A percentile compares a stretch with the other conserved stretches of the same genome.
Conservation (phyloP, 2,888 invertebrate species). For the Tortricodes alternella region DNA sequence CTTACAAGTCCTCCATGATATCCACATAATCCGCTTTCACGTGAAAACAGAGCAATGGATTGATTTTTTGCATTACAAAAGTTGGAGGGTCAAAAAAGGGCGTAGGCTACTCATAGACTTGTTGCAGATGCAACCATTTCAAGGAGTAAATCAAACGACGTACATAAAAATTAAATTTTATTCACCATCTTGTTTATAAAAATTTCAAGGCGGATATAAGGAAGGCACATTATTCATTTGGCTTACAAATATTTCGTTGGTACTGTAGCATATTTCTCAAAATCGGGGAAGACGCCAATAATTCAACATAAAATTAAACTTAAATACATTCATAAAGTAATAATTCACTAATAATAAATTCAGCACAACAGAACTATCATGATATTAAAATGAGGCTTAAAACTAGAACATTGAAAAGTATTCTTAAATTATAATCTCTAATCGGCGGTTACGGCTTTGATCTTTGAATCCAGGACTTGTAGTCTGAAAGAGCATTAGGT, state of each 20-base stretch:
- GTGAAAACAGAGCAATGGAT: too few relatives aligned
- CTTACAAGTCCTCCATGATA: too few relatives aligned
- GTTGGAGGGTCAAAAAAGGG: too few relatives aligned
- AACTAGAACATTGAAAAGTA: conserved; percentile 2
- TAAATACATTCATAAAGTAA: neutral
- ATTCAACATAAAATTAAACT: neutral
- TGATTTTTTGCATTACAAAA: too few relatives aligned
- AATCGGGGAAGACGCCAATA: neutral
- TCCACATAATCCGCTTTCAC: too few relatives aligned
- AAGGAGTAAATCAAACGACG: neutral
- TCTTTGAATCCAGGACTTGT: neutral
- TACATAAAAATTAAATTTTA: conserved; percentile 7
- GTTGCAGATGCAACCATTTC: neutral
- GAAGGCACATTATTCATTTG: conserved; percentile 13
- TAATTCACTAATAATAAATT: neutral
- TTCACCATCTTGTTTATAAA: conserved; percentile 5
- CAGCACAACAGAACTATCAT: neutral
- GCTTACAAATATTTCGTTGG: conserved; percentile 10
- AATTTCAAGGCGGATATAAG: conserved; percentile 13
- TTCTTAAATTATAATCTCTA: conserved; percentile 10
- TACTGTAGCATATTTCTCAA: neutral
- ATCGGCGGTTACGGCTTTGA: conserved; percentile 19
- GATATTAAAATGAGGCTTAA: neutral
- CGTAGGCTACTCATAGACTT: too few relatives aligned
- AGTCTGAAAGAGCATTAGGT: too few relatives aligned